These are phyloP conservation scores for Euzetes globulus DNA, from an alignment of 2,888 invertebrate species.

Conservation along the genomic window DNA sequence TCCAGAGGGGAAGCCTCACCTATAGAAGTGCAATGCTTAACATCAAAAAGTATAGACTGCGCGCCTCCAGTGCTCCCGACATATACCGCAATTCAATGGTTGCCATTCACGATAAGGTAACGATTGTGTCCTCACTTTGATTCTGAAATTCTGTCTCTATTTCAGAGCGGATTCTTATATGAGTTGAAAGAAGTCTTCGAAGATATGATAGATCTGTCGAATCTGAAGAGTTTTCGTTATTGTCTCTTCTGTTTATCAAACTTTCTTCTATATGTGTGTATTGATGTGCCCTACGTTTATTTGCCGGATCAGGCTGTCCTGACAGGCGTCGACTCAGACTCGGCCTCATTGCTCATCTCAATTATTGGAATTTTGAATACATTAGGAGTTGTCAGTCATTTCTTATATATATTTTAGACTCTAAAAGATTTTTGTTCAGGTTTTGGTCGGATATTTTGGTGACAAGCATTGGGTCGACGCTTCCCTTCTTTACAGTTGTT, in stretches of 20 bases:
- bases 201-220: constrained; percentile 72
- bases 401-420: too few species aligned
- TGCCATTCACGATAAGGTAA: constrained; percentile 73
- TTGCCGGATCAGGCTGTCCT: constrained; percentile 72
- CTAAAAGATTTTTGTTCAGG: constrained; percentile 51
- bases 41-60: constrained; percentile 64
- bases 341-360: constrained; percentile 71
- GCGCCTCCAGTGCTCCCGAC: constrained; percentile 83
- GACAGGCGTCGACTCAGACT: constrained; percentile 55
- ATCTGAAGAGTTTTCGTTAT: constrained; percentile 58
- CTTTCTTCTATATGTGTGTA: constrained; percentile 78
- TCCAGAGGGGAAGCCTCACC: constrained; percentile 59
- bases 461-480: constrained; percentile 77
- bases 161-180: constrained; percentile 37
- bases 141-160: not conserved
- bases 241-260: constrained; percentile 67
- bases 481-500: constrained; percentile 69
- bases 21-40: constrained; percentile 79
- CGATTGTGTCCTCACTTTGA: too few species aligned
- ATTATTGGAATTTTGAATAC: constrained; percentile 82
- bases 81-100: constrained; percentile 79
- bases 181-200: constrained; percentile 68
- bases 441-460: constrained; percentile 77
- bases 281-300: constrained; percentile 89
- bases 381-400: constrained; percentile 67